Evolutionary conservation across 2,888 invertebrate species (phyloP), one percentile per base, ranked within the genome.

Genomic region (Lamellibrachia columna): DNA sequence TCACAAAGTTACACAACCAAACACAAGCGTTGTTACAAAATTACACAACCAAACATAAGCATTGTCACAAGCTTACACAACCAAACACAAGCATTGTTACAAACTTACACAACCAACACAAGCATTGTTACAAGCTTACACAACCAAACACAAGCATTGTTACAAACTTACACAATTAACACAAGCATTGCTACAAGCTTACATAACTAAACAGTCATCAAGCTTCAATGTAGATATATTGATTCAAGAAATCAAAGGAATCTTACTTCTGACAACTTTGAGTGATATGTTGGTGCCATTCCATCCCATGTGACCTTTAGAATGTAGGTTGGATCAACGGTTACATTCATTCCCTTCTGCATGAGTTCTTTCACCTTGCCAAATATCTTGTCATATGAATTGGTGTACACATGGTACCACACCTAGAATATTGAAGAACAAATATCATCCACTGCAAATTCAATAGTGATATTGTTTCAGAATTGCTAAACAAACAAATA

Each of bases 261-360:
- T 9, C 91, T 92, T 90, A 92, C 93, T 91, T 93, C 92, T 8
- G n/a, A 11, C 15, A 90, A 58, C 40, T 53, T 58, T 11, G 90
- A 52, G 2, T 15, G 8, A 91, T 93, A 92, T 52, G 52, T 53
- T 8, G 93, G 93, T 52, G 40, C 91, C 91, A 93, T 60, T 15
- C 93, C 55, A 11, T 92, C 7, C 93, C 93, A 93, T n/a, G 93
- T 93, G 90, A 92, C 93, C 53, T 93, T 93, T 3, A 93, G 92
- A 8, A 93, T 92, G 92, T 55, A 93, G 75, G 75, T 75, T 22
- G 75, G 75, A 22, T 75, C 75, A 75, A 75, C 3, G 2, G 91
- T 53, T n/a, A 91, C 91, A 91, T n/a, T n/a, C 22, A 6, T 53
- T 91, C 53, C 91, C 53, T 52, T 53, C 52, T 4, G 28, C 53